phyloP scores from a whole-genome alignment of 2,888 invertebrate genomes.

The Gnatocerus cornutus region DNA sequence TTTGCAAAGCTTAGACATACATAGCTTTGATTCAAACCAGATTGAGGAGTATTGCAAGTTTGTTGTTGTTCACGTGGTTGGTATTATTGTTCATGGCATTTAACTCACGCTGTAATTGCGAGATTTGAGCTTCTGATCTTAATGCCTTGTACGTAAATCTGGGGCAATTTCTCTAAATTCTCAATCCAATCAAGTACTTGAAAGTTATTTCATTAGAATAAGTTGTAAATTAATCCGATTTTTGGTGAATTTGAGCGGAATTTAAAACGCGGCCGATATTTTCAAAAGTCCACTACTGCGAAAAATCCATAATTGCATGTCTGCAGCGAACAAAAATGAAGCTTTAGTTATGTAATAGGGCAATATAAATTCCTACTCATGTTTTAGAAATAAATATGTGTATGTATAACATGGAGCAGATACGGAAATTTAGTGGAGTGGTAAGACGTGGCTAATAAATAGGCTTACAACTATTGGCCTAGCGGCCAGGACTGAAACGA shows the following conservation, averaged over 20 bases:
- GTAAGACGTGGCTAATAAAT: constrained; percentile 53
- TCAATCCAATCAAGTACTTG: constrained; percentile 44
- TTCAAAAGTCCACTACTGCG: constrained; percentile 33
- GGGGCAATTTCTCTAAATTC: constrained; percentile 33
- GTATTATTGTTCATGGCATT: too few species aligned
- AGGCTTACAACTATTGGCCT: constrained; percentile 51
- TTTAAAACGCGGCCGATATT: constrained; percentile 19
- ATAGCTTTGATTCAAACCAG: too few species aligned
- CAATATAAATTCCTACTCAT: constrained; percentile 52
- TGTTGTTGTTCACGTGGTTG: too few species aligned
- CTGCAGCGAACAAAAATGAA: constrained; percentile 42
- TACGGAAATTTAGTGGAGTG: constrained; percentile 52
- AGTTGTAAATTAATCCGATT: constrained; percentile 21
- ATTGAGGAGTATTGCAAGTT: too few species aligned
- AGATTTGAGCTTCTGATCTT: too few species aligned
- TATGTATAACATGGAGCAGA: constrained; percentile 50
- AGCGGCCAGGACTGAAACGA: constrained; percentile 42
- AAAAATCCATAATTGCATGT: constrained; percentile 50
- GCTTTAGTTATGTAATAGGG: constrained; percentile 48
- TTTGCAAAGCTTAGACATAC: too few species aligned
- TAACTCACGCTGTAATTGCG: too few species aligned
- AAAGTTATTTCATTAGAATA: constrained; percentile 43
- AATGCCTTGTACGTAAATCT: not conserved
- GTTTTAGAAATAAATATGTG: constrained; percentile 52
- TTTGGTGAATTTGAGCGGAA: not conserved